Conservation (phyloP, 2,888 invertebrate genomes). For the Rosalia funebris region DNA sequence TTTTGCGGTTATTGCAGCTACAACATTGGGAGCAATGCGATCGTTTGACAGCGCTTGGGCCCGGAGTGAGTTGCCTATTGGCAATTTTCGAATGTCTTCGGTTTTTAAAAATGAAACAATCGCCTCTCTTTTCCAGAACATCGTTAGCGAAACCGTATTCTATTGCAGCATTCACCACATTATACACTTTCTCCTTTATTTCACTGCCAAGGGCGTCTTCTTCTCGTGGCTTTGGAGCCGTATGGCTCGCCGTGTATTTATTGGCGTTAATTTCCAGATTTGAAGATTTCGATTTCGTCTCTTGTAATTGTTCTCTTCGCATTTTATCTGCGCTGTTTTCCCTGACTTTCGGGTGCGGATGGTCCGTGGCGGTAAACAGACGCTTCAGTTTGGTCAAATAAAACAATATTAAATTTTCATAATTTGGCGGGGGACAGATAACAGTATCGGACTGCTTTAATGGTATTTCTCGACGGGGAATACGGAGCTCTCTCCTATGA, state of each 20-base stretch:
- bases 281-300: constrained; percentile 8
- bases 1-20: constrained; percentile 27
- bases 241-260: constrained; percentile 34
- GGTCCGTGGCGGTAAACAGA: constrained; percentile 36
- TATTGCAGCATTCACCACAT: constrained; percentile 50
- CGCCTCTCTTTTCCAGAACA: constrained; percentile 48
- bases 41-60: constrained; percentile 18
- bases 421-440: constrained; percentile 37
- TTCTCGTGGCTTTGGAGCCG: constrained; percentile 26
- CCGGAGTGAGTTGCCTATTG: constrained; percentile 34
- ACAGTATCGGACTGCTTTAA: constrained; percentile 3
- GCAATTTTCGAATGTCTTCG: constrained; percentile 26
- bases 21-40: constrained; percentile 25
- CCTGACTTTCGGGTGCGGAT: constrained; percentile 25
- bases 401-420: constrained; percentile 48
- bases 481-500: constrained; percentile 13
- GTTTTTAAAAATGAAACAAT: constrained; percentile 46
- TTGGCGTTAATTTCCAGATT: constrained; percentile 26
- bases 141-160: constrained; percentile 51
- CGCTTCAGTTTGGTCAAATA: constrained; percentile 49
- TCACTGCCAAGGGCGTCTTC: constrained; percentile 22
- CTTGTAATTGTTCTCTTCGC: constrained; percentile 26
- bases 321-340: constrained; percentile 36
- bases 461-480: constrained; percentile 9
- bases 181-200: constrained; percentile 40